A percentile compares a stretch with the other conserved stretches of the same genome.
These are phyloP conservation scores for Rhinoderma darwinii DNA, from an alignment of 2,113 vertebrate species.

Conservation along the genomic window DNA sequence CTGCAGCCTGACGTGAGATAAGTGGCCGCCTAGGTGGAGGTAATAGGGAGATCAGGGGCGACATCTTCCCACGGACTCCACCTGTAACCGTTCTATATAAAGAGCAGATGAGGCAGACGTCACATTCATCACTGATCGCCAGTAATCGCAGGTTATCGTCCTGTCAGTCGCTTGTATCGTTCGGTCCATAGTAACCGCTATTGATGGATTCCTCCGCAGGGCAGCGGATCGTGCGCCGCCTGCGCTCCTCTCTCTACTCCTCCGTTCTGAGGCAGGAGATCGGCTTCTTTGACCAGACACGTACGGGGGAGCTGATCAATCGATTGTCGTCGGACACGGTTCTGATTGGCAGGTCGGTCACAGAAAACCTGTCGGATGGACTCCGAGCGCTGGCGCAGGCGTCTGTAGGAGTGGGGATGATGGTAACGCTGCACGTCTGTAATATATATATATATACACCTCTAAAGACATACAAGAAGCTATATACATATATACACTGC, in stretches of 20 bases:
- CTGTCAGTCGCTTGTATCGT: no score
- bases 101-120: neutral
- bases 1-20: no score
- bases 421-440: constrained; percentile 74
- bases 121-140: neutral
- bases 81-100: no score
- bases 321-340: constrained; percentile 91
- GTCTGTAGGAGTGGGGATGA: constrained; percentile 90
- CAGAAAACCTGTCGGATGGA: constrained; percentile 95
- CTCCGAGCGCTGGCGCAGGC: constrained; percentile 90
- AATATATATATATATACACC: neutral
- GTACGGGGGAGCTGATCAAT: constrained; percentile 94
- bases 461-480: neutral
- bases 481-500: no score
- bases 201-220: constrained; percentile 83
- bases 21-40: no score
- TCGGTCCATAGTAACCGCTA: no score
- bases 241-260: constrained; percentile 86
- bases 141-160: no score
- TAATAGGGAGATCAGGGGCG: no score
- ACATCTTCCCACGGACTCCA: no score
- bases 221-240: constrained; percentile 87
- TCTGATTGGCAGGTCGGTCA: constrained; percentile 86
- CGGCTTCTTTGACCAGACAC: constrained; percentile 92
- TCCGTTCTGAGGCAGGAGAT: constrained; percentile 93